Base-by-base conservation (phyloP, 2,888 invertebrate genomes). In the Thymelicus lineola region DNA sequence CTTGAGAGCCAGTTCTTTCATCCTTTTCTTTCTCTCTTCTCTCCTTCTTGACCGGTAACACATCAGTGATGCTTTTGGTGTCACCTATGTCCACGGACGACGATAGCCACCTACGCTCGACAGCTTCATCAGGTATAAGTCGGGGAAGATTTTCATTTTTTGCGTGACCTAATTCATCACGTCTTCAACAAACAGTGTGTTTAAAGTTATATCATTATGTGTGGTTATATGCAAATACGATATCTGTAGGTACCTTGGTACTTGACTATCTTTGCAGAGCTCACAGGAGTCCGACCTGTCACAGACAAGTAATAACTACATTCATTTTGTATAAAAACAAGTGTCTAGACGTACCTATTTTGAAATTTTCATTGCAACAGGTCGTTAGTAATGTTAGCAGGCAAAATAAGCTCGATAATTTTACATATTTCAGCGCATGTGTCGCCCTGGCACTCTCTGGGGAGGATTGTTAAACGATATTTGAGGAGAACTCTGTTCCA, bases 361-460 rank as follows among this genome's bases (percentile, higher is more conserved):
- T 20, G 53, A 53, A 53, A 53, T 2, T 20, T 53, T 53, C 20
- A 20, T 5, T 9, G 53, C 53, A 53, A 20, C 20, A 53, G 20
- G 17, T 20, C 53, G 53, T 53, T 53, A 53, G 7, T 10, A 20
- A 2, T 12, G 20, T 6, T 12, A 17, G 17, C 15, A 2, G 12
- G 17, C 53, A 12, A 53, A 53, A 20, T 53, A 53, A 53, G 53
- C 53, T 20, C 53, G 53, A 53, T 53, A 53, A 20, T 53, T 53
- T 53, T 53, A 53, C 53, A 53, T 53, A 53, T 53, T 53, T 53
- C 20, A 53, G 20, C 20, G 53, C 20, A n/a, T 53, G 53, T 20
- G 53, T 50, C 50, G 20, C 17, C 20, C 17, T 15, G 6, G 53
- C 10, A 20, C 20, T 12, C 53, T 53, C 20, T 10, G 5, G 53